Conservation (phyloP, 2,888 invertebrate genomes). For the Tenodera sinensis region DNA sequence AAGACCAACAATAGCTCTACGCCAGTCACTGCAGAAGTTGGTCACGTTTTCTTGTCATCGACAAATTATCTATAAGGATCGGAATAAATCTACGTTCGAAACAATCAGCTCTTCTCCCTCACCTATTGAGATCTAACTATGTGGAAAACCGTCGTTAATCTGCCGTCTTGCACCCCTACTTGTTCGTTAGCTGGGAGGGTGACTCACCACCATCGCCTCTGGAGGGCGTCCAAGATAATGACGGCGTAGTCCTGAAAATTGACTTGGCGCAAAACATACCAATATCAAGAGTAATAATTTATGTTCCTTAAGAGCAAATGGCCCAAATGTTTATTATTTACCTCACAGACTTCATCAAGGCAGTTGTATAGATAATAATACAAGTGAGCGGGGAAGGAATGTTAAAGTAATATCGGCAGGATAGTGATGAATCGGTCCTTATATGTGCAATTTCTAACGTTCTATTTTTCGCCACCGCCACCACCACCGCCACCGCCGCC, state of each 20-base stretch:
- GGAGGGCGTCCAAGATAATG: neutral
- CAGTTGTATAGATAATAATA: too few relatives aligned
- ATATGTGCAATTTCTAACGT: too few relatives aligned
- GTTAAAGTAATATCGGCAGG: too few relatives aligned
- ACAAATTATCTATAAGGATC: neutral
- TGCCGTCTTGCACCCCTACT: neutral
- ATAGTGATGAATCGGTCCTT: too few relatives aligned
- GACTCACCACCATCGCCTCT: neutral
- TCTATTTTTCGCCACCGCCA: too few relatives aligned
- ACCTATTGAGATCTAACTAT: neutral
- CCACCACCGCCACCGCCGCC: too few relatives aligned
- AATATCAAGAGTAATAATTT: neutral
- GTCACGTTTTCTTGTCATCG: neutral
- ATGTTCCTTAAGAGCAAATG: neutral
- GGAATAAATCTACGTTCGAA: neutral
- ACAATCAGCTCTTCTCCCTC: neutral
- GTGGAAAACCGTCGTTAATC: neutral
- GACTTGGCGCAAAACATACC: neutral
- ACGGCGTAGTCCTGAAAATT: neutral
- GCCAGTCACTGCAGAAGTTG: neutral
- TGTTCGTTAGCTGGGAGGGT: neutral
- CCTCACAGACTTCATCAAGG: too few relatives aligned
- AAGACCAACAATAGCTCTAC: neutral
- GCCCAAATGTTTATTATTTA: too few relatives aligned
- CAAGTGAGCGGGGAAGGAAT: too few relatives aligned